Base-by-base conservation (phyloP, 1,140 invertebrate genomes). In the Sycobia sp. region DNA sequence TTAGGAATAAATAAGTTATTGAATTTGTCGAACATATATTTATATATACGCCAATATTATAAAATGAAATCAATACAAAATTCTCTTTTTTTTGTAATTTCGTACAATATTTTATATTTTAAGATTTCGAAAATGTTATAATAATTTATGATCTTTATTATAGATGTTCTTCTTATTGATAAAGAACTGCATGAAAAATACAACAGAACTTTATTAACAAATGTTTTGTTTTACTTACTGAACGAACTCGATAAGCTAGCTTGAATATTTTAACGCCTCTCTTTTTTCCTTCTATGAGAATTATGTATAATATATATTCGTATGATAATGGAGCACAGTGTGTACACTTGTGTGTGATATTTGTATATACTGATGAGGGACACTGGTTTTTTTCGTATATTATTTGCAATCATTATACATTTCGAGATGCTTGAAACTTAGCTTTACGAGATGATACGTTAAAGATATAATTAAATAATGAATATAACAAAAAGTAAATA, bases 281-380 rank as follows among this genome's bases (percentile, higher is more conserved):
- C 55, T 65, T 59, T n/a, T n/a, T n/a, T 59, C 57, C 50, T 65
- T 65, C 62, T 65, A 59, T 53, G 49, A 65, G 59, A 59, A 56
- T 56, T 41, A 18, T 43, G n/a, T 43, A 43, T 43, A 51, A 53
- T 65, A 65, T 58, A 58, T 53, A 65, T 51, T 56, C 32, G 23
- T 57, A 57, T 51, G 7, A 55, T 56, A n/a, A n/a, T n/a, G n/a
- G n/a, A n/a, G 55, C 58, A 61, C 38, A 51, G 44, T 59, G 38
- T 51, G 20, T n/a, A n/a, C n/a, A 23, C 32, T 22, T 50, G 25
- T 22, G 25, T 50, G 25, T 51, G 46, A 41, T 47, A 55, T 46
- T 57, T 61, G 57, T 55, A 62, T 62, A 62, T 64, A 58, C 50
- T 50, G 59, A 43, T 44, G 29, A 58, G 25, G 41, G 41, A 58